Conservation (phyloP, 2,888 invertebrate genomes). For the Odontocerum albicorne region DNA sequence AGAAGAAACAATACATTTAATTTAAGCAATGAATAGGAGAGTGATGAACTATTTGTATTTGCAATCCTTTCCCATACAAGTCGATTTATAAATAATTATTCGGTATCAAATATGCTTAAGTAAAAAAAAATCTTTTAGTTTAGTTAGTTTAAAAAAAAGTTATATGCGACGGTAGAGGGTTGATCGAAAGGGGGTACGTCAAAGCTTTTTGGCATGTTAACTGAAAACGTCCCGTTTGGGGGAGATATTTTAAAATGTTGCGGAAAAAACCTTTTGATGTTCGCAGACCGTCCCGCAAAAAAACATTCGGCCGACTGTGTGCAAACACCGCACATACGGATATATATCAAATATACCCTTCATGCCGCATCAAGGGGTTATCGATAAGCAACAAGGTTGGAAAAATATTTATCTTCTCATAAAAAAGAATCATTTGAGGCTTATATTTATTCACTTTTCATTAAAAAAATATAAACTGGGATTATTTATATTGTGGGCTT, state of each 20-base stretch:
- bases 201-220: conserved; percentile 31
- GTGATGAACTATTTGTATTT: too few species aligned
- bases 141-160: too few species aligned
- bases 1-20: too few species aligned
- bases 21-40: too few species aligned
- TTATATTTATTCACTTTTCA: too few species aligned
- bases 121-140: too few species aligned
- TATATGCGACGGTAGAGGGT: too few species aligned
- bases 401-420: not conserved
- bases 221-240: conserved; percentile 26
- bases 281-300: conserved; percentile 4
- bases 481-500: too few species aligned
- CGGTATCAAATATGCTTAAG: too few species aligned
- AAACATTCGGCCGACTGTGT: not conserved
- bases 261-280: conserved; percentile 33
- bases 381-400: not conserved
- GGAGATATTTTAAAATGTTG: conserved; percentile 33
- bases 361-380: not conserved
- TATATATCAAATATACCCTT: not conserved
- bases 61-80: too few species aligned
- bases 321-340: not conserved
- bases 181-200: conserved; percentile 19
- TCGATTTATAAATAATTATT: too few species aligned
- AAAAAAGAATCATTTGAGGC: not conserved
- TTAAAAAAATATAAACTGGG: too few species aligned